phyloP scores from a whole-genome alignment of 1,140 invertebrate species.

The Proctacanthus coquilletti region DNA sequence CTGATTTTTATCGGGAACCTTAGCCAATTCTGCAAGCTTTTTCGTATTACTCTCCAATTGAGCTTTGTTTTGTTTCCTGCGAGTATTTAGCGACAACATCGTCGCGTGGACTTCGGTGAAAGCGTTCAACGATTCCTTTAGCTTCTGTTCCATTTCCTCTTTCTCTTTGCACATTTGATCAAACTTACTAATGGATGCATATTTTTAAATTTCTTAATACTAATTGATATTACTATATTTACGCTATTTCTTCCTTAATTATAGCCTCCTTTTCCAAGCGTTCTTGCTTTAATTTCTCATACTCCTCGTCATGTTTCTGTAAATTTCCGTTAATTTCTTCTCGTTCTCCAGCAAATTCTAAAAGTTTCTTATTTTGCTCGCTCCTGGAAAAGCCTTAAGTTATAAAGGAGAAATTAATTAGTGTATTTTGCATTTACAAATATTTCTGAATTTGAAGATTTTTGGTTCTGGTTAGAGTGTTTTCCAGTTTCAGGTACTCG shows the following conservation, averaged over 20 bases:
- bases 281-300: constrained; percentile 38
- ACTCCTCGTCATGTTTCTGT: constrained; percentile 36
- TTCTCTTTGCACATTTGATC: constrained; percentile 39
- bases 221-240: constrained; percentile 14
- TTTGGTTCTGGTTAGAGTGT: constrained; percentile 48
- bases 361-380: constrained; percentile 35
- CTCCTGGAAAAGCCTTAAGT: constrained; percentile 18
- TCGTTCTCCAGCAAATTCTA: constrained; percentile 31
- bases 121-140: constrained; percentile 37
- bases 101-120: constrained; percentile 44
- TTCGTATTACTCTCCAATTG: constrained; percentile 42
- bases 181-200: constrained; percentile 38
- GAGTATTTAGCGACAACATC: constrained; percentile 42
- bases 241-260: constrained; percentile 38
- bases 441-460: constrained; percentile 56
- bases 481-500: constrained; percentile 64
- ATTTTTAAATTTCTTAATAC: constrained; percentile 36
- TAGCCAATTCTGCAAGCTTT: constrained; percentile 44
- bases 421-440: constrained; percentile 41
- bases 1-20: constrained; percentile 52
- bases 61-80: constrained; percentile 48
- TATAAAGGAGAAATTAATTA: too few relatives aligned
- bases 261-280: constrained; percentile 37
- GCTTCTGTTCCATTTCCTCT: constrained; percentile 37
- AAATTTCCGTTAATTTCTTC: constrained; percentile 36